Base-by-base conservation (phyloP, 35 echinoderm and acorn worm species). In the Chiridota heheva region DNA sequence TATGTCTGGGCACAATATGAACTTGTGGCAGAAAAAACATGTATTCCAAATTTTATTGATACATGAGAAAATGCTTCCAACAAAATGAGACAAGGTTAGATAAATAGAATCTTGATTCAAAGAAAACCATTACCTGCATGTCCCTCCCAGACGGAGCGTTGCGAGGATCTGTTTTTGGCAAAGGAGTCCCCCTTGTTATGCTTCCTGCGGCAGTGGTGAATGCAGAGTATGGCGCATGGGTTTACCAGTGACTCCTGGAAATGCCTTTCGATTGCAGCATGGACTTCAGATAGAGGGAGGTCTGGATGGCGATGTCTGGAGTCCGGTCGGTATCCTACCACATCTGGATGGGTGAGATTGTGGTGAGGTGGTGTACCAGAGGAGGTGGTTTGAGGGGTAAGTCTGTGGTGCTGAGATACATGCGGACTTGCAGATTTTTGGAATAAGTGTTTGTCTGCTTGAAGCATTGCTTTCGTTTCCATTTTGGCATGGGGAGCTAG, bases 191-290 rank as follows among this genome's bases (percentile, higher is more conserved):
- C 59, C 58, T 81, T 39, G 92, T 96, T 60, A 96, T 90, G 44
- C 92, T 96, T 4, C 92, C 92, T 8, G 68, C 78, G 29, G 67
- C 68, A 35, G 77, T 78, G 64, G 61, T 80, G 37, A 78, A 90
- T 81, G 1, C 69, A 61, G 58, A 90, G 90, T 7, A 87, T 76
- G 7, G 84, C 58, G 22, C 86, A 78, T 18, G 88, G 83, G 48
- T 98, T 98, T 60, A 88, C 76, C 33, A 98, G 60, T 35, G 95
- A 98, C 61, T 98, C 95, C 58, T 98, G 88, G 58, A 98, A 98
- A 56, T 98, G 95, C 36, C 86, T 75, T 66, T 98, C 89, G 12
- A 98, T 89, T 63, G 89, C 89, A 24, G 95, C 95, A 40, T 98
- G 85, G 15, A 83, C 70, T 37, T 88, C 84, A 3, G 60, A 46